A percentile compares a stretch with the other conserved stretches of the same genome.
Conservation (phyloP, 2,888 invertebrate species). For the Rhagonycha lutea region DNA sequence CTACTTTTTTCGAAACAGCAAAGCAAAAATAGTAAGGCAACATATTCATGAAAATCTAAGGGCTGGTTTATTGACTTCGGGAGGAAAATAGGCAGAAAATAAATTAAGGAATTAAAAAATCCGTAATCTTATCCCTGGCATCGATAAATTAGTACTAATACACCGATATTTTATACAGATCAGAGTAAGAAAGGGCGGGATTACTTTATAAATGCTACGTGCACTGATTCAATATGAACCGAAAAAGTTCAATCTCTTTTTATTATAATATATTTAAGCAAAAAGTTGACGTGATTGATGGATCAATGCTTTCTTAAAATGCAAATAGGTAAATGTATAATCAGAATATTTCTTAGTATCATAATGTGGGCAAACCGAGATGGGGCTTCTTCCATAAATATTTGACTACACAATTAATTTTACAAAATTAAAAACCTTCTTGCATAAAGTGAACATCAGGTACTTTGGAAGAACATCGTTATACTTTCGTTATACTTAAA, state of each 20-base stretch:
- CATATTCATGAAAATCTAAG: too few relatives aligned
- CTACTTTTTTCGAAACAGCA: neutral
- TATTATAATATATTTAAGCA: neutral
- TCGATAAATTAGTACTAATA: neutral
- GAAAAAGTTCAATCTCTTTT: neutral
- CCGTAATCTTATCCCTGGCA: too few relatives aligned
- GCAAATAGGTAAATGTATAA: neutral
- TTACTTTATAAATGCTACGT: neutral
- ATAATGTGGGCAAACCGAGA: too few relatives aligned
- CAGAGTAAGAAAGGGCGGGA: neutral
- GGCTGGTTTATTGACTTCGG: neutral
- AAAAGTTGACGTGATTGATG: neutral
- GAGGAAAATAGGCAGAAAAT: neutral
- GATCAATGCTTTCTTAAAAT: neutral
- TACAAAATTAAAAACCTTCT: neutral
- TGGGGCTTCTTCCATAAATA: neutral
- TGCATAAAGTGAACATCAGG: neutral
- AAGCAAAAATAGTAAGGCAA: too few relatives aligned
- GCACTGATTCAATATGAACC: neutral
- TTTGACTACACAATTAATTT: neutral
- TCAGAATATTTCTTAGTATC: neutral
- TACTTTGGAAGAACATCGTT: neutral
- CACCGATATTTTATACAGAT: neutral
- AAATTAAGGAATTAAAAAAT: neutral
- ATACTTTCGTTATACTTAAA: neutral